Percentiles rank a stretch among this genome's conserved stretches.
Conservation (phyloP, 2,797 vertebrate species). For the Buceros bicornis region DNA sequence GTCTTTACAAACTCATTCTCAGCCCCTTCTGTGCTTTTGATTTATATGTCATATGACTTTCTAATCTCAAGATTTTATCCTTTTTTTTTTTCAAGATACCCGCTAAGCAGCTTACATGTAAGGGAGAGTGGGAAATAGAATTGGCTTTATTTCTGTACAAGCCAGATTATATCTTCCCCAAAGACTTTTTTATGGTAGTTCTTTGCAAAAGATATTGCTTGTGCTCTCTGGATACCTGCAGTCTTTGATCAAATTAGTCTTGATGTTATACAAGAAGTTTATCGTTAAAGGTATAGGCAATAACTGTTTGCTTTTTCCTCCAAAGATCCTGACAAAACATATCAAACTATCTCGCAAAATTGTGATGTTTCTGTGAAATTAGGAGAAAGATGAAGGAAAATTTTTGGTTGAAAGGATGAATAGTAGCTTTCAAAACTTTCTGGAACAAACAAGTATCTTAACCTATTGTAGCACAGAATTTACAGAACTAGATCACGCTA, state of each 20-base stretch:
- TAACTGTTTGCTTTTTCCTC: neutral
- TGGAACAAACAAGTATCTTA: neutral
- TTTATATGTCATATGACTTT: slow-evolving; percentile 39
- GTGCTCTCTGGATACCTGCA: slow-evolving; percentile 32
- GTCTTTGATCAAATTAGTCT: slow-evolving; percentile 16
- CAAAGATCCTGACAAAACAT: neutral
- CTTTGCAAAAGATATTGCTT: slow-evolving; percentile 12
- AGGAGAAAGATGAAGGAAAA: neutral
- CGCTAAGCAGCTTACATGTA: slow-evolving; percentile 31
- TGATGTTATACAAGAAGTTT: slow-evolving; percentile 3
- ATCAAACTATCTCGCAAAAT: neutral
- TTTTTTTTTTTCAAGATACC: neutral
- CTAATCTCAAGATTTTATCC: slow-evolving; percentile 37
- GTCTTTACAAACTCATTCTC: slow-evolving; percentile 66
- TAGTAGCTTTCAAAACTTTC: neutral
- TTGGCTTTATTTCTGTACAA: slow-evolving; percentile 17
- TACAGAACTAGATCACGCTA: neutral
- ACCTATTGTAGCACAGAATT: neutral
- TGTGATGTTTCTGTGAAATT: neutral
- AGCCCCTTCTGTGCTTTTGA: slow-evolving; percentile 43
- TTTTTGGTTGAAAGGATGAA: neutral
- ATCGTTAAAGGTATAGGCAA: slow-evolving; percentile 33
- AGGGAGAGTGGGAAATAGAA: slow-evolving; percentile 10
- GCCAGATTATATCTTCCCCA: slow-evolving; percentile 38
- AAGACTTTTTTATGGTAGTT: slow-evolving; percentile 17